Evolutionary conservation across 2,113 vertebrate genomes (phyloP), one percentile per base, ranked within the genome.

Genomic region (Lagenorhynchus albirostris): DNA sequence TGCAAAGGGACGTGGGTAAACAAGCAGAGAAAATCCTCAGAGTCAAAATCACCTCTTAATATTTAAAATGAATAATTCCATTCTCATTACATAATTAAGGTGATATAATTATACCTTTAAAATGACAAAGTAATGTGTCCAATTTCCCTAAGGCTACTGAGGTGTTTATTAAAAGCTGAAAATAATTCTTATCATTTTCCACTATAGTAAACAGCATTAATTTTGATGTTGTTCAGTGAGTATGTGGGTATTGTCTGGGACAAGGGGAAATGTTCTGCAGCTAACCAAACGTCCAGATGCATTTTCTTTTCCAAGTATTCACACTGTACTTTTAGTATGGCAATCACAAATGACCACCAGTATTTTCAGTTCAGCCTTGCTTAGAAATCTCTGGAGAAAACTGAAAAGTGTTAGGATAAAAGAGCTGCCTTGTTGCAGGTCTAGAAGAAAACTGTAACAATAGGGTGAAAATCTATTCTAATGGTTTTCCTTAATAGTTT

Each of bases 101-200:
- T 68, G 31, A 92, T 81, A 82, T 12, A 91, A 97, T 93, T 91
- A 25, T 55, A 91, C 85, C 94, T 95, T 89, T 33, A 83, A 94
- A 92, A 92, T 6, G 6, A 92, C 62, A 96, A 90, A 88, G 70
- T 73, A 93, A 68, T 81, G 73, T 44, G 31, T 63, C n/a, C 26
- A 82, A 60, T 95, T 89, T 77, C 31, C 77, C 83, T 77, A 63
- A 89, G 73, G 31, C 67, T 81, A 90, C 63, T 86, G 44, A 91
- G 41, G 23, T 84, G 58, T 96, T 95, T 77, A 89, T 86, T 91
- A 97, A 97, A 89, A 95, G 65, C n/a, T 89, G 62, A 96, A 89
- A 89, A 86, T 86, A 94, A 96, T 74, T 92, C 26, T 94, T 36
- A 88, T 41, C 9, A 23, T n/a, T 79, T 97, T 89, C 71, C 95